phyloP scores from a whole-genome alignment of 2,113 vertebrate genomes.

The Zosterops pallidus region DNA sequence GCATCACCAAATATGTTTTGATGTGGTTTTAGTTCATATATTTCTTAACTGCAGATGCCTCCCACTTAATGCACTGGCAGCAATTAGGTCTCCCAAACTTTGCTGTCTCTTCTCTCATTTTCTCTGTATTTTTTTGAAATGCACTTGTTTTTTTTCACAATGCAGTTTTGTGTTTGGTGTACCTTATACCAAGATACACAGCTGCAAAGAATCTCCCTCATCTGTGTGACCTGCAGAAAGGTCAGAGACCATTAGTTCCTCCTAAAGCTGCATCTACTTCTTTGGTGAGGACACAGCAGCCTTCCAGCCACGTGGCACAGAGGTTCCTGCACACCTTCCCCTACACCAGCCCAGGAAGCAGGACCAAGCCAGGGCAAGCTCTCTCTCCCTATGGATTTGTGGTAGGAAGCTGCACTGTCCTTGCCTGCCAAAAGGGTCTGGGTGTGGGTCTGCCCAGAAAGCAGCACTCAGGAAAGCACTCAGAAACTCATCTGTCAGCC shows the following conservation, averaged over 20 bases:
- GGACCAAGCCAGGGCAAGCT: not conserved
- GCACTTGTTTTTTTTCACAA: not conserved
- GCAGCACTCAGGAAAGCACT: not conserved
- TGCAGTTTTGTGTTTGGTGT: not conserved
- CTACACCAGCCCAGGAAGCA: not conserved
- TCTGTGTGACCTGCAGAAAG: not conserved
- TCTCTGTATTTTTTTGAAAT: not conserved
- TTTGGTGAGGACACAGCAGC: accelerated
- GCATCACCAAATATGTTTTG: not conserved
- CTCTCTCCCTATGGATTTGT: not conserved
- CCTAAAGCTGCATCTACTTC: not conserved
- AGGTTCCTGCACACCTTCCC: not conserved
- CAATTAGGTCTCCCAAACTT: not conserved
- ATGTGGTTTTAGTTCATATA: not conserved
- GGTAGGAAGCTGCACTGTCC: not conserved
- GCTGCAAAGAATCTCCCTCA: not conserved
- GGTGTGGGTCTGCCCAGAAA: not conserved
- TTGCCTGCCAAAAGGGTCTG: accelerated
- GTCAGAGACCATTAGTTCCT: not conserved
- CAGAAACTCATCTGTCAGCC: not conserved
- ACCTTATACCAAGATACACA: not conserved
- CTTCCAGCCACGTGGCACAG: accelerated
- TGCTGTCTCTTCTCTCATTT: not conserved
- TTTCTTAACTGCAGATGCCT: not conserved
- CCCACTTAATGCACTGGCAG: not conserved